These are phyloP conservation scores for Myopa tessellatipennis DNA, from an alignment of 2,888 invertebrate genomes.

Conservation along the genomic window DNA sequence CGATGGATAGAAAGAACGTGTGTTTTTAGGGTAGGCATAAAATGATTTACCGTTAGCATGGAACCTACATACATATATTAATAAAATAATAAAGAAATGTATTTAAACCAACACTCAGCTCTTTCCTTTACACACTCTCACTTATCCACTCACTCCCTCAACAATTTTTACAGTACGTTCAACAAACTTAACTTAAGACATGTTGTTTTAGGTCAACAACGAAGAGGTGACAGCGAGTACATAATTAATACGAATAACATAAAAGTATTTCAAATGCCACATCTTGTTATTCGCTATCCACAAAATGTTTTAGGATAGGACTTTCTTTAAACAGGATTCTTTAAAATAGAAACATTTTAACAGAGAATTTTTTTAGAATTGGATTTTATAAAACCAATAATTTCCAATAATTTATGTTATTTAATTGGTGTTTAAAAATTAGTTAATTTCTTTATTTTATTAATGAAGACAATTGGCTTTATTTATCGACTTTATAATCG, in stretches of 20 bases:
- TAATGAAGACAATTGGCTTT: no score
- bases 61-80: conserved; percentile 12
- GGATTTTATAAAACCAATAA: no score
- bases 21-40: neutral
- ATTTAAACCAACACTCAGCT: neutral
- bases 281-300: no score
- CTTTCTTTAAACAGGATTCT: no score
- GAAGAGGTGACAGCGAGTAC: neutral
- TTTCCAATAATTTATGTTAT: no score
- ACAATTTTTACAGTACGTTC: no score
- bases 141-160: neutral
- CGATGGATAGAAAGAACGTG: neutral
- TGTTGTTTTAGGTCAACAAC: conserved; percentile 16
- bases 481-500: no score
- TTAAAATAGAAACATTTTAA: no score
- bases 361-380: no score
- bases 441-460: no score
- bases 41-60: conserved; percentile 7
- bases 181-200: conserved; percentile 4
- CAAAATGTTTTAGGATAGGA: no score
- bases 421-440: no score
- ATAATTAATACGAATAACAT: neutral
- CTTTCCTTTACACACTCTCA: neutral
- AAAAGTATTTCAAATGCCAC: neutral
- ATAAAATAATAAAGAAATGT: neutral